phyloP scores from a whole-genome alignment of 2,113 vertebrate genomes.

The Campylomormyrus numenius region DNA sequence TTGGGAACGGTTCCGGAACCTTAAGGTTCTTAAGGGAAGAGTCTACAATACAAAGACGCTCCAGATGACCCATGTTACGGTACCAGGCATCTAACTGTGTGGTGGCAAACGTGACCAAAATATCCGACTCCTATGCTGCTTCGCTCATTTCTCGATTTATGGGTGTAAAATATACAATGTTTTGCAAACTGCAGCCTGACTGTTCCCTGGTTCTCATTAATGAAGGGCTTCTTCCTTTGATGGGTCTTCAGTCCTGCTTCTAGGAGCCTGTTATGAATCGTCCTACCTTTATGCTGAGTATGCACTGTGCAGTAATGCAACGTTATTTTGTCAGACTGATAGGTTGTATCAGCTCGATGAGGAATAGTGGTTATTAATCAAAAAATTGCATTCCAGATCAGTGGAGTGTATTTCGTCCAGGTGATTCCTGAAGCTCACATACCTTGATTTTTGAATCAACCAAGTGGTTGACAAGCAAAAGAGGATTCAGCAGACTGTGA shows the following conservation, averaged over 20 bases:
- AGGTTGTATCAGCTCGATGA: background rate
- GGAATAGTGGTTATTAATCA: background rate
- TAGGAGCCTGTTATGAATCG: no score
- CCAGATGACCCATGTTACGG: background rate
- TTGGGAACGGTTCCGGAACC: background rate
- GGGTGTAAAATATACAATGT: no score
- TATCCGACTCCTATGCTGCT: background rate
- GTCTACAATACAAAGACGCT: background rate
- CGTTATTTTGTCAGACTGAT: background rate
- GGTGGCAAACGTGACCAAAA: background rate
- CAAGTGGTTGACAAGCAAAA: background rate
- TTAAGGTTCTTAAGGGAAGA: background rate
- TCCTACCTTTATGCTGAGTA: background rate
- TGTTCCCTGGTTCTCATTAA: background rate
- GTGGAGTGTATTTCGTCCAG: background rate
- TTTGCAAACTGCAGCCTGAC: background rate
- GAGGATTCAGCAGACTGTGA: background rate
- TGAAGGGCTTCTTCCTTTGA: background rate
- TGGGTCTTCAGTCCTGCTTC: no score
- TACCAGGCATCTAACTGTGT: background rate
- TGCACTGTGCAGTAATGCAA: background rate
- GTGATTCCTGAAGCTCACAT: background rate
- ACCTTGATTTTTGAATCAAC: background rate
- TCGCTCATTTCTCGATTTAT: background rate
- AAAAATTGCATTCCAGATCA: background rate